These are phyloP conservation scores for Ammodytes marinus DNA, from an alignment of 2,113 vertebrate species.

Conservation along the genomic window DNA sequence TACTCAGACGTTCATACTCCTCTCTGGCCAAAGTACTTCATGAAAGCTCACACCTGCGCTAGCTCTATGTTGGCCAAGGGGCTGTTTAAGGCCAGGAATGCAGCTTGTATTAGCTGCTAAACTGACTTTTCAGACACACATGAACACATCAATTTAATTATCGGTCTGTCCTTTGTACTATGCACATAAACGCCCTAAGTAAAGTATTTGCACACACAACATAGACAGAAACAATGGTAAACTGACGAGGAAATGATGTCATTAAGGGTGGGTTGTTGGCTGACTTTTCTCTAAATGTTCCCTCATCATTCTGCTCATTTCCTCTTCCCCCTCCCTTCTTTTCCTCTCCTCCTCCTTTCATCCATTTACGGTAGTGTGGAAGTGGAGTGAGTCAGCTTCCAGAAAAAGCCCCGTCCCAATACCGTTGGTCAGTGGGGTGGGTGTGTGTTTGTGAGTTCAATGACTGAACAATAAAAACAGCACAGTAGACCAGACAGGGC, in stretches of 20 bases:
- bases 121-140: neutral
- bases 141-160: neutral
- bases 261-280: constrained; percentile 69
- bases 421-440: constrained; percentile 19
- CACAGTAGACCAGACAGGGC: constrained; percentile 30
- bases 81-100: constrained; percentile 18
- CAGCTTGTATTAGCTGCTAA: constrained; percentile 16
- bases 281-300: constrained; percentile 67
- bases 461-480: constrained; percentile 62
- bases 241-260: constrained; percentile 71
- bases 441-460: constrained; percentile 37
- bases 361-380: constrained; percentile 74
- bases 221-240: constrained; percentile 65
- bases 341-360: constrained; percentile 65
- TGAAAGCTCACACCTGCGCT: constrained; percentile 22
- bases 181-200: neutral
- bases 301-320: constrained; percentile 68
- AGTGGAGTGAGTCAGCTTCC: constrained; percentile 77
- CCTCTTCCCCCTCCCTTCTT: constrained; percentile 61
- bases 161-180: neutral
- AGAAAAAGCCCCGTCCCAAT: constrained; percentile 69
- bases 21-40: constrained; percentile 24
- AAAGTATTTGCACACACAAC: constrained; percentile 2
- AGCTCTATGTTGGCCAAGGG: neutral
- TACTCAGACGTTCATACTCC: constrained; percentile 37